Evolutionary conservation across 2,888 invertebrate genomes (phyloP).

Genomic region (Troides aeacus): DNA sequence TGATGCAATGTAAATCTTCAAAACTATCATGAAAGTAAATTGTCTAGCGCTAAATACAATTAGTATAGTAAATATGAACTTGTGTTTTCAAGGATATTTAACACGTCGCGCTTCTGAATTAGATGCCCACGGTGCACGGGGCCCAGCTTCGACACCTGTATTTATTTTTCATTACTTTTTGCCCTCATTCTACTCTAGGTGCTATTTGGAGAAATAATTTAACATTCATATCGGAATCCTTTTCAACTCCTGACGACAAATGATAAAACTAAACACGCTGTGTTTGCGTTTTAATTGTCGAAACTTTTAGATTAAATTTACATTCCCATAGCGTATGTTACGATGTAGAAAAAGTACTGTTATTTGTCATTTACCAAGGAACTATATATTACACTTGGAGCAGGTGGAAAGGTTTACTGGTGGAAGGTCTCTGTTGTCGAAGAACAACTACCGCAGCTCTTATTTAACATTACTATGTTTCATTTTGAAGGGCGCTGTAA

Average conservation of each 20-base stretch:
- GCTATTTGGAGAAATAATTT: constrained; percentile 41
- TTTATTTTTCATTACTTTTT: constrained; percentile 52
- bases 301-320: neutral
- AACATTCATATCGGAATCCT: constrained; percentile 10
- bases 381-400: neutral
- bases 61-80: constrained; percentile 19
- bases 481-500: no score
- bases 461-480: no score
- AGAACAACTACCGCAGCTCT: no score
- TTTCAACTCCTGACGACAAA: constrained; percentile 2
- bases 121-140: constrained; percentile 38
- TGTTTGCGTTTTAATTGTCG: neutral
- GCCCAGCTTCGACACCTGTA: constrained; percentile 50
- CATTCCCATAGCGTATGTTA: neutral
- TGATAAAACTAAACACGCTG: neutral
- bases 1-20: neutral
- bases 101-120: constrained; percentile 58
- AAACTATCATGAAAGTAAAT: constrained; percentile 7
- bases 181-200: constrained; percentile 23
- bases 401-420: no score
- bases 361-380: neutral
- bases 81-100: constrained; percentile 41
- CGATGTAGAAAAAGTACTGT: no score
- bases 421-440: no score
- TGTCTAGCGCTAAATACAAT: constrained; percentile 27